A percentile compares a stretch with the other conserved stretches of the same genome.
phyloP scores from a whole-genome alignment of 2,888 invertebrate genomes.

The Volucella inanis region DNA sequence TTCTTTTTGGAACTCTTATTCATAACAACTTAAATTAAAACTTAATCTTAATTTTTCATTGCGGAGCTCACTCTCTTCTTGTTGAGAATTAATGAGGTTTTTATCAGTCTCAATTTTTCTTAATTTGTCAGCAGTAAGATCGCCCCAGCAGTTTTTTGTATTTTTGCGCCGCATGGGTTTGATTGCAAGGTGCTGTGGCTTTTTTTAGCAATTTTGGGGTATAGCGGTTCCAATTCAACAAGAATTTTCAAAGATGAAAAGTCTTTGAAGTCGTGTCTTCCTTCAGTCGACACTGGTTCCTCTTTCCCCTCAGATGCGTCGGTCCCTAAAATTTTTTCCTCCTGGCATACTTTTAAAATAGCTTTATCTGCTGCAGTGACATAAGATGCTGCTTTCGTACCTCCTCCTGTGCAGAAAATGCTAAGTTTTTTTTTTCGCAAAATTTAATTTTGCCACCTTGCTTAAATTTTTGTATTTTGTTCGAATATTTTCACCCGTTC shows the following conservation, averaged over 20 bases:
- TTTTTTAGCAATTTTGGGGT: constrained; percentile 5
- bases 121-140: constrained; percentile 5
- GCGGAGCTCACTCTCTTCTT: neutral
- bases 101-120: constrained; percentile 3
- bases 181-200: constrained; percentile 3
- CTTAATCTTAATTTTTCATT: neutral
- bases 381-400: constrained; percentile 18
- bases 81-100: constrained; percentile 4
- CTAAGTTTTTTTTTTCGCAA: constrained; percentile 2
- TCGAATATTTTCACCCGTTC: constrained; percentile 5
- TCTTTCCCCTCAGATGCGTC: constrained; percentile 5
- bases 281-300: neutral
- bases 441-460: neutral
- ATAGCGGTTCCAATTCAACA: neutral
- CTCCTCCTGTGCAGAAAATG: neutral
- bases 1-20: no score
- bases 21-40: no score
- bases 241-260: no score
- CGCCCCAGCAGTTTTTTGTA: constrained; percentile 12
- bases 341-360: constrained; percentile 19
- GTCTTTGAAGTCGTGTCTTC: neutral
- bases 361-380: constrained; percentile 14
- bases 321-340: constrained; percentile 7
- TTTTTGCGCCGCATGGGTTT: constrained; percentile 1
- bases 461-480: constrained; percentile 9